Evolutionary conservation across 2,113 vertebrate species (phyloP), one percentile per base, ranked within the genome.

Genomic region (Physeter macrocephalus): DNA sequence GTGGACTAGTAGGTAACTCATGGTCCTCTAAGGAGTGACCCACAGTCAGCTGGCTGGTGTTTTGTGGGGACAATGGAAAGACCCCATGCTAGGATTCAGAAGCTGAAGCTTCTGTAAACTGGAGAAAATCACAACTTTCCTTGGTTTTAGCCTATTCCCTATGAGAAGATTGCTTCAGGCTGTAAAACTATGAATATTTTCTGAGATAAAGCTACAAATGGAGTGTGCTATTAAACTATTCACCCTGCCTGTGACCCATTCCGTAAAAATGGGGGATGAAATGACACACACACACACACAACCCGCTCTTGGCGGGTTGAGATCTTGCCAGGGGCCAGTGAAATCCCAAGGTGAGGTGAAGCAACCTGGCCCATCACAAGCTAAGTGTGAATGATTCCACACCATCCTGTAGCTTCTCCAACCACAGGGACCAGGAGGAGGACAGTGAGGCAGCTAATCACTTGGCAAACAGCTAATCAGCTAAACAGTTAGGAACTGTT

Each of bases 171-270:
- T 49, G 1, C 13, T 82, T 41, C 29, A 18, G 29, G 61, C 39
- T 82, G 31, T 61, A 36, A 31, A 59, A 34, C 66, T 46, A 20
- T 59, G 52, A 66, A 27, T 49, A 64, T 31, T 86, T 66, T 36
- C 31, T 36, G 52, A 91, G 23, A 57, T 41, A 43, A 69, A 91
- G 77, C 18, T 41, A 10, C 29, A 77, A 66, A 49, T 29, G 18
- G 49, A 18, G 2, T 14, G 1, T 90, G 7, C 20, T n/a, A 6
- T 74, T 74, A 74, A 61, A 61, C 6, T 90, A 62, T 11, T 54
- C 46, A 36, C n/a, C 3, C 61, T 36, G 46, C 74, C 97, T 97
- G 27, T 15, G 15, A 71, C 66, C 75, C 95, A 96, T 97, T 36
- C 14, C 11, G 1, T 84, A 36, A 69, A 10, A 87, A 71, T 54